These are phyloP conservation scores for Eptatretus atami DNA, from an alignment of 2,797 vertebrate species.

Conservation along the genomic window DNA sequence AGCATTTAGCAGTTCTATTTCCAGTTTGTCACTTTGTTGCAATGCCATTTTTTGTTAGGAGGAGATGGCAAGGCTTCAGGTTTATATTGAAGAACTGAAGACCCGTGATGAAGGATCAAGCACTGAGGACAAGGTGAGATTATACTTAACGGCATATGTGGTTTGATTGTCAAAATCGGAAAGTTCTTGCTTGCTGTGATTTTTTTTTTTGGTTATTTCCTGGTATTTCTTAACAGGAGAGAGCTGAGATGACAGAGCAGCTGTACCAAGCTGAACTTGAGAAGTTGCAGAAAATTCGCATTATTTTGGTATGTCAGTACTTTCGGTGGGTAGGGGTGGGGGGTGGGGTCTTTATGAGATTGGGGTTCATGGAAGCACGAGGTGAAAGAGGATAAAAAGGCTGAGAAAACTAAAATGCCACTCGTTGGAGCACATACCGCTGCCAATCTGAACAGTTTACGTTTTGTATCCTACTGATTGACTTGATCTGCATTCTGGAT, in stretches of 20 bases:
- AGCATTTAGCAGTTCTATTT: background rate
- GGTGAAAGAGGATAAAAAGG: too few relatives aligned
- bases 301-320: constrained; percentile 41
- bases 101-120: constrained; percentile 8
- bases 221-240: constrained; percentile 22
- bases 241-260: constrained; percentile 33
- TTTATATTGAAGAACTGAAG: constrained; percentile 41
- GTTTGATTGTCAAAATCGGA: background rate
- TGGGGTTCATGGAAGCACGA: too few relatives aligned
- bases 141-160: background rate
- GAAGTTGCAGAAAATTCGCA: constrained; percentile 65
- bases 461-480: too few relatives aligned
- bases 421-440: too few relatives aligned
- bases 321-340: too few relatives aligned
- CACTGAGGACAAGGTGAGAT: too few relatives aligned
- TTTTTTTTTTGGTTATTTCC: background rate
- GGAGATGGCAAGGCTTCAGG: constrained; percentile 60
- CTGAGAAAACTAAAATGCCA: too few relatives aligned
- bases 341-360: too few relatives aligned
- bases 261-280: constrained; percentile 45
- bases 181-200: background rate
- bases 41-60: constrained; percentile 20
- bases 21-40: background rate
- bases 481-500: too few relatives aligned
- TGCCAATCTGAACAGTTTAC: too few relatives aligned